These are phyloP conservation scores for Chaetogeoica ovagalla DNA, from an alignment of 2,888 invertebrate species.

Conservation along the genomic window DNA sequence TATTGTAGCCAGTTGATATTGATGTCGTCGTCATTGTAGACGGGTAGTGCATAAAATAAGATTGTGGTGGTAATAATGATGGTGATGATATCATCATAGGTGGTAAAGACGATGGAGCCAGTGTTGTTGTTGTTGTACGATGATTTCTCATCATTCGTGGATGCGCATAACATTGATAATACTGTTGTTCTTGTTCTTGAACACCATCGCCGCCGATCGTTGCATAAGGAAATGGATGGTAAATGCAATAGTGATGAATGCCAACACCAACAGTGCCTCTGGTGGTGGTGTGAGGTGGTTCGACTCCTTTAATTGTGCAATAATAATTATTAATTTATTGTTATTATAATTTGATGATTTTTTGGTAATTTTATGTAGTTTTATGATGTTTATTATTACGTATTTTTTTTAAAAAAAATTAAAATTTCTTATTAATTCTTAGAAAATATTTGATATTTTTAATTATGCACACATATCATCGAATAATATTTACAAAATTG, in stretches of 20 bases:
- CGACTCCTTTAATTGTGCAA: no score
- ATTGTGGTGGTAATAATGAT: not conserved
- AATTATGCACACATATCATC: no score
- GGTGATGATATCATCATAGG: not conserved
- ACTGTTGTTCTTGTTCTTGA: constrained; percentile 12
- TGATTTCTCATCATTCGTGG: not conserved
- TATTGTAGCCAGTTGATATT: not conserved
- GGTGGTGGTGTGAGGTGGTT: no score
- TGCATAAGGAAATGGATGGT: not conserved
- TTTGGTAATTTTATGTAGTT: no score
- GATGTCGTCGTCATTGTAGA: not conserved
- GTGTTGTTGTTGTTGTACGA: not conserved
- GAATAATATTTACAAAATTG: no score
- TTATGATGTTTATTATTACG: no score
- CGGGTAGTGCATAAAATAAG: not conserved
- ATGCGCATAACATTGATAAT: not conserved
- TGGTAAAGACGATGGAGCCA: not conserved
- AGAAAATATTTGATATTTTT: no score
- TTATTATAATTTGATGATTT: no score
- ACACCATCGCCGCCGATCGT: not conserved
- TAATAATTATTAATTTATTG: no score
- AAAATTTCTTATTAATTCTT: no score
- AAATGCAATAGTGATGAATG: not conserved
- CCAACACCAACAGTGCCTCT: not conserved
- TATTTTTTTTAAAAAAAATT: no score